Evolutionary conservation across 2,113 vertebrate species (phyloP).

Genomic region (Alosa alosa): DNA sequence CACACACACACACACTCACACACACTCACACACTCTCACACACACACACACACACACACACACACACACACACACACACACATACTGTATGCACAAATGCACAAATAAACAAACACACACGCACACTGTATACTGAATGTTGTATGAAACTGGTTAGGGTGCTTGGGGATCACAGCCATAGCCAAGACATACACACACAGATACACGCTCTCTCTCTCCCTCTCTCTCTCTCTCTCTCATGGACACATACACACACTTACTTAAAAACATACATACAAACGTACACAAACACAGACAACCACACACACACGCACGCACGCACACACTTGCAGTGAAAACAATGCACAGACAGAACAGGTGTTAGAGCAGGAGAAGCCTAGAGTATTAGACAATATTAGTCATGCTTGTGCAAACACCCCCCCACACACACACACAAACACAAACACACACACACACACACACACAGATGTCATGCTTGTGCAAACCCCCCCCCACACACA

Average conservation of each 20-base stretch:
- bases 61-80: conserved; percentile 5
- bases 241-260: not conserved
- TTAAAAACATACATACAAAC: not conserved
- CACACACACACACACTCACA: conserved; percentile 17
- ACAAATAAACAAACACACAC: not conserved
- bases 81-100: too few relatives aligned
- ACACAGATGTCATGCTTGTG: not conserved
- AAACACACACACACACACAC: not conserved
- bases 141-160: too few relatives aligned
- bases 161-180: not conserved
- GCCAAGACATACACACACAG: not conserved
- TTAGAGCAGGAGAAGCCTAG: too few relatives aligned
- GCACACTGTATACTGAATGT: not conserved
- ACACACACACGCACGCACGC: not conserved
- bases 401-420: too few relatives aligned
- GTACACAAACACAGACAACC: not conserved
- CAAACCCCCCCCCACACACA: not conserved
- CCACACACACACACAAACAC: not conserved
- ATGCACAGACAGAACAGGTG: too few relatives aligned
- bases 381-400: too few relatives aligned
- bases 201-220: not conserved
- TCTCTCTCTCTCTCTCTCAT: conserved; percentile 11
- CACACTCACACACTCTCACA: not conserved
- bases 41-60: not conserved
- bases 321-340: not conserved